Conservation (phyloP, 37 sponge, comb jelly and placozoan species). For the Axinella damicornis region DNA sequence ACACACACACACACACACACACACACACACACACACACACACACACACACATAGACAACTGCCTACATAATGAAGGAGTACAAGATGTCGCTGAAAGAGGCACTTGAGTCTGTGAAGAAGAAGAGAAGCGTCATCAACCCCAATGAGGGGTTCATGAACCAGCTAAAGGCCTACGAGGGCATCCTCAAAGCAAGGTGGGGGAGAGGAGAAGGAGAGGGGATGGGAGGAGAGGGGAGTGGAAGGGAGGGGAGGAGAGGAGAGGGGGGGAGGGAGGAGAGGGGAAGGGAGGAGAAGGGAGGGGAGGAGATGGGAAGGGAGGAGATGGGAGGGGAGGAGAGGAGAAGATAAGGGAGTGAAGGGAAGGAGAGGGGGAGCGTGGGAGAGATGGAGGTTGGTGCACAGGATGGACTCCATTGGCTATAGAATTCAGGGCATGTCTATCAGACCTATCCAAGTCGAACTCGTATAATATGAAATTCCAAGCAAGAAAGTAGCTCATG, state of each 20-base stretch:
- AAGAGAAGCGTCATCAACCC: constrained; percentile 85
- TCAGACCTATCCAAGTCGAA: too few relatives aligned
- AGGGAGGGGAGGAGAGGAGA: background rate
- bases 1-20: too few relatives aligned
- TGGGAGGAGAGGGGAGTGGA: background rate
- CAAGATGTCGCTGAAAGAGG: constrained; percentile 73
- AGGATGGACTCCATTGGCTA: too few relatives aligned
- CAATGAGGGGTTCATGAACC: constrained; percentile 88
- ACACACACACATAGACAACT: constrained; percentile 67
- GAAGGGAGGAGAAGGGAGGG: too few relatives aligned
- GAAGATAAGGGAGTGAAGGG: too few relatives aligned
- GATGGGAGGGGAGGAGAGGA: background rate
- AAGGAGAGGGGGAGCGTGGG: too few relatives aligned
- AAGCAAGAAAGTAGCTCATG: too few relatives aligned
- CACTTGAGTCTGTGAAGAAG: constrained; percentile 77
- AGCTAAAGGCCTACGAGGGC: constrained; percentile 92
- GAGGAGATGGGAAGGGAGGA: background rate
- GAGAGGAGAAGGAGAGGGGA: background rate
- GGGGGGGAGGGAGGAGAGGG: too few relatives aligned
- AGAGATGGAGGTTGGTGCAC: too few relatives aligned
- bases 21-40: too few relatives aligned
- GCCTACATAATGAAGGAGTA: constrained; percentile 99
- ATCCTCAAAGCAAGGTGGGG: constrained; percentile 93
- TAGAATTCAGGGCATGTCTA: too few relatives aligned
- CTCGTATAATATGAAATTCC: too few relatives aligned